These are phyloP conservation scores for Cetonia aurata DNA, from an alignment of 2,888 invertebrate species.

Conservation along the genomic window DNA sequence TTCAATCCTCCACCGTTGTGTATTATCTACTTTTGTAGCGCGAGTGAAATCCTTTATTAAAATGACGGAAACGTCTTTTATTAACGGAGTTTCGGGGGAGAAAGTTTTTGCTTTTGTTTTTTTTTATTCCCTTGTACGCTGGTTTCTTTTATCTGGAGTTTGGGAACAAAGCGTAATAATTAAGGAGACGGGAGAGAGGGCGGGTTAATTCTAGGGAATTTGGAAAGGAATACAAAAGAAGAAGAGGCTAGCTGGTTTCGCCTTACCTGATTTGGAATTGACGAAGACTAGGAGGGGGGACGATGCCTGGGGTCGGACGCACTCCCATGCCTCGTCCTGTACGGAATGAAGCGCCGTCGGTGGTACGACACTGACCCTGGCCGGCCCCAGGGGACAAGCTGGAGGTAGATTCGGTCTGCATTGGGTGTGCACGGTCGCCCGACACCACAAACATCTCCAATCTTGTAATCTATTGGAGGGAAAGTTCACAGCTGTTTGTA, in stretches of 20 bases:
- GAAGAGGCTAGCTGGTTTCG: not conserved
- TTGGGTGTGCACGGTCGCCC: constrained; percentile 90
- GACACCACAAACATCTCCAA: constrained; percentile 97
- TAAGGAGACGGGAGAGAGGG: too few species aligned
- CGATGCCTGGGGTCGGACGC: constrained; percentile 75
- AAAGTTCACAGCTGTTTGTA: too few species aligned
- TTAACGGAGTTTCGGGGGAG: not conserved
- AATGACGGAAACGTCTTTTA: not conserved
- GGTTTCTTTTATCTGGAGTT: too few species aligned
- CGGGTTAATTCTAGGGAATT: too few species aligned
- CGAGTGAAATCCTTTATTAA: too few species aligned
- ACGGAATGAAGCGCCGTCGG: constrained; percentile 94
- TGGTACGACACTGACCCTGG: constrained; percentile 92
- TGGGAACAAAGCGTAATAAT: too few species aligned
- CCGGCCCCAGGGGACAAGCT: constrained; percentile 88
- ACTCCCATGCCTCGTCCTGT: constrained; percentile 94
- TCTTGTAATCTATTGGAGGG: constrained; percentile 81
- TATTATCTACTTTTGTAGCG: too few species aligned
- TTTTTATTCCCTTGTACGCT: not conserved
- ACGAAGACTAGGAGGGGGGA: constrained; percentile 94
- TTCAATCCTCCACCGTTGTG: too few species aligned
- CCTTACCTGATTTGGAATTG: constrained; percentile 89
- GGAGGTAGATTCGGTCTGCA: constrained; percentile 85
- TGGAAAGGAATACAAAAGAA: too few species aligned
- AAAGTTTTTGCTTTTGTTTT: constrained; percentile 2